Evolutionary conservation across 2,888 invertebrate genomes (phyloP).

Genomic region (Minunthozetes semirufus): DNA sequence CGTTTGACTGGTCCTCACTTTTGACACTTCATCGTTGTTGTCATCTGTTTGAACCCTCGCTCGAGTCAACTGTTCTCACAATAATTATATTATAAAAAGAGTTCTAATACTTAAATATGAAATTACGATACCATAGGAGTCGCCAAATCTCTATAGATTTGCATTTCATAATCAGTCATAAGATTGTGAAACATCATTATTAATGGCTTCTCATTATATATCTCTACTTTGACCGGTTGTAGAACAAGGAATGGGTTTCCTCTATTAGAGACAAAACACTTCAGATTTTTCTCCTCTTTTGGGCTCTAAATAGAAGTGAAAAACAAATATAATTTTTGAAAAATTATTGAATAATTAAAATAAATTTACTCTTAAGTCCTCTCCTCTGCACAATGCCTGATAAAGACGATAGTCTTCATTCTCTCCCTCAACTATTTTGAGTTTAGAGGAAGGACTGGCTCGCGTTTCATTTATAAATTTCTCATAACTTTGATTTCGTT

Average conservation of each 20-base stretch:
- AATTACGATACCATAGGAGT: conserved; percentile 47
- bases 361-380: conserved; percentile 38
- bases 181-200: conserved; percentile 80
- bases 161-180: conserved; percentile 55
- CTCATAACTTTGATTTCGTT: conserved; percentile 3
- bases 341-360: not conserved
- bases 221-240: conserved; percentile 69
- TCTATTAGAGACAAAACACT: conserved; percentile 66
- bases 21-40: conserved; percentile 44
- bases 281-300: conserved; percentile 44
- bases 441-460: conserved; percentile 16
- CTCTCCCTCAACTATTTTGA: conserved; percentile 43
- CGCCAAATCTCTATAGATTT: conserved; percentile 40
- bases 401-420: conserved; percentile 46
- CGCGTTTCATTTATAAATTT: conserved; percentile 17
- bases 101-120: not conserved
- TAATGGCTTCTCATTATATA: conserved; percentile 66
- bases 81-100: not conserved
- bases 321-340: not conserved
- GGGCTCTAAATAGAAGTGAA: conserved; percentile 28
- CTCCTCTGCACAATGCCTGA: conserved; percentile 46
- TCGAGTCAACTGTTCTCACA: conserved; percentile 44
- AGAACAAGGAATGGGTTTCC: conserved; percentile 63
- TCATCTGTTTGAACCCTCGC: conserved; percentile 45
- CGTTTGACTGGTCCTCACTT: conserved; percentile 47